These are phyloP conservation scores for Griposia aprilina DNA, from an alignment of 2,888 invertebrate species.

Conservation along the genomic window DNA sequence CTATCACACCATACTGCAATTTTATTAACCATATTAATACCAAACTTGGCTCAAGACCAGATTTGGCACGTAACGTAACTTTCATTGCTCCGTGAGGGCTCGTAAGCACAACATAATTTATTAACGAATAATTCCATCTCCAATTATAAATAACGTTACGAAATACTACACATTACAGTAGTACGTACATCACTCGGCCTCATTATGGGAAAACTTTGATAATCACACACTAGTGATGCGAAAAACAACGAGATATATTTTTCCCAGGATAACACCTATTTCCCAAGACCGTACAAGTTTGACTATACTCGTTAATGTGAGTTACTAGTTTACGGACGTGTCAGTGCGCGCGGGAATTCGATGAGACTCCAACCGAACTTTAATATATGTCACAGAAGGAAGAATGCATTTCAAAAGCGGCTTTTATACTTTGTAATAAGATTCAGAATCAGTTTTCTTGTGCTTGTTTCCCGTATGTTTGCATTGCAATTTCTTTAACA, in stretches of 20 bases:
- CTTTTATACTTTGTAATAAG: slow-evolving; percentile 52
- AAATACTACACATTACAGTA: background rate
- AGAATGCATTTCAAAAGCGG: slow-evolving; percentile 53
- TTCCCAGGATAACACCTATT: slow-evolving; percentile 55
- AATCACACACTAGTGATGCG: slow-evolving; percentile 60
- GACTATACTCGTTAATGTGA: slow-evolving; percentile 71
- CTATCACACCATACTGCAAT: slow-evolving; percentile 34
- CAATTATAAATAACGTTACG: slow-evolving; percentile 43
- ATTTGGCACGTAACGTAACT: slow-evolving; percentile 40
- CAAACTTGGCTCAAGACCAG: slow-evolving; percentile 51
- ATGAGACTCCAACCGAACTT: slow-evolving; percentile 64
- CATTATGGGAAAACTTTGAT: slow-evolving; percentile 57
- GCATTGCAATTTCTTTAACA: slow-evolving; percentile 58
- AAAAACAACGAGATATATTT: slow-evolving; percentile 64
- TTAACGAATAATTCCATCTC: slow-evolving; percentile 35
- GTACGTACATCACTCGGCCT: slow-evolving; percentile 26
- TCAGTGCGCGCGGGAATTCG: slow-evolving; percentile 64
- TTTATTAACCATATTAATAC: slow-evolving; percentile 42
- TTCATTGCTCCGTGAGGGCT: slow-evolving; percentile 45
- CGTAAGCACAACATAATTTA: slow-evolving; percentile 44
- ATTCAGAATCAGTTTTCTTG: slow-evolving; percentile 38
- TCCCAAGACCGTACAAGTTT: slow-evolving; percentile 59
- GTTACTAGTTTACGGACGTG: slow-evolving; percentile 69
- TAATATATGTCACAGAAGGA: slow-evolving; percentile 45
- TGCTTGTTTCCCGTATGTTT: slow-evolving; percentile 55